phyloP scores from a whole-genome alignment of 2,888 invertebrate species.

The Chaitophorus viminalis region DNA sequence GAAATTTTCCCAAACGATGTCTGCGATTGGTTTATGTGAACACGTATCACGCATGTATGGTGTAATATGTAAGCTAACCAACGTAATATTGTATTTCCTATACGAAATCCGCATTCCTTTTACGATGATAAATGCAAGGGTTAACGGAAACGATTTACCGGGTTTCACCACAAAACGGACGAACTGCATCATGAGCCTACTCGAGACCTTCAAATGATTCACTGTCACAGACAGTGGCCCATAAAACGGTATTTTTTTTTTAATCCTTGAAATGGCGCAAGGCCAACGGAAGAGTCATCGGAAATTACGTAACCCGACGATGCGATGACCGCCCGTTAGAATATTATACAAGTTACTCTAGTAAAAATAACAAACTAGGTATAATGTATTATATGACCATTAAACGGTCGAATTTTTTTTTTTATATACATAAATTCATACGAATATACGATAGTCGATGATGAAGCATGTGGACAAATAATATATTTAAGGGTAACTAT shows the following conservation, averaged over 20 bases:
- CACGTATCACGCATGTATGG: not conserved
- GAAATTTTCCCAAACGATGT: not conserved
- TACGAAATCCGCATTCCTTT: not conserved
- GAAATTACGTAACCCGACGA: conserved; percentile 27
- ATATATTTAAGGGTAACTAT: no score
- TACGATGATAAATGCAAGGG: not conserved
- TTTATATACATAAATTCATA: not conserved
- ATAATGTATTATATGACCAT: not conserved
- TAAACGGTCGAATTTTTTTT: not conserved
- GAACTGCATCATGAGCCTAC: not conserved
- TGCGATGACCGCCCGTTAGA: not conserved
- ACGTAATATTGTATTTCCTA: not conserved
- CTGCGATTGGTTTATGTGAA: not conserved
- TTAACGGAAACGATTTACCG: not conserved
- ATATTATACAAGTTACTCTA: conserved; percentile 6
- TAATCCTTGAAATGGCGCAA: not conserved
- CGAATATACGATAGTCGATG: not conserved
- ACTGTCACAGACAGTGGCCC: not conserved
- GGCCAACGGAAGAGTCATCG: not conserved
- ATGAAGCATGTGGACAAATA: no score
- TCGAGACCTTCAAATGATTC: not conserved
- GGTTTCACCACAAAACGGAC: conserved; percentile 3
- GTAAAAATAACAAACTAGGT: not conserved
- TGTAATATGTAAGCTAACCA: no score
- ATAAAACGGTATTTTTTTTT: not conserved